Evolutionary conservation across 2,888 invertebrate species (phyloP).

Genomic region (Coenonympha arcania): DNA sequence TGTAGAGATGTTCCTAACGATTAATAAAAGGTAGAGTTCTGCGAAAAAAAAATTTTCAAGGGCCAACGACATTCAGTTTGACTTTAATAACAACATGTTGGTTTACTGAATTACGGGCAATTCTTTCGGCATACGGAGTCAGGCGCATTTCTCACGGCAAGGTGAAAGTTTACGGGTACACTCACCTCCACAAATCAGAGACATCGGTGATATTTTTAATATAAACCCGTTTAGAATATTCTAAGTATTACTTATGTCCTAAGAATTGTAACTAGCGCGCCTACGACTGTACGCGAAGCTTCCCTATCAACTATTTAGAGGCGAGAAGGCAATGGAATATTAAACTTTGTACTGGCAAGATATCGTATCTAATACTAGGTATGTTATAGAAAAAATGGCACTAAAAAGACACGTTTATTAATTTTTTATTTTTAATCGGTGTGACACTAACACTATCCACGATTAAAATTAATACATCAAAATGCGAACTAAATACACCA

Average conservation of each 20-base stretch:
- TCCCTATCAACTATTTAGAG: slow-evolving; percentile 49
- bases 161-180: slow-evolving; percentile 32
- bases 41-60: slow-evolving; percentile 8
- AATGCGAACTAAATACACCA: slow-evolving; percentile 58
- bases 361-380: slow-evolving; percentile 48
- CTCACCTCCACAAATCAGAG: slow-evolving; percentile 70
- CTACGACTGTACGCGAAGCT: slow-evolving; percentile 56
- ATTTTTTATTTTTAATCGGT: slow-evolving; percentile 37
- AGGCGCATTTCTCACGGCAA: slow-evolving; percentile 29
- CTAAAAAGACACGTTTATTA: slow-evolving; percentile 72
- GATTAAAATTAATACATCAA: slow-evolving; percentile 62
- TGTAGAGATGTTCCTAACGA: slow-evolving; percentile 2
- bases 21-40: slow-evolving; percentile 9
- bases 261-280: slow-evolving; percentile 53
- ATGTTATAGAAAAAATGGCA: slow-evolving; percentile 62
- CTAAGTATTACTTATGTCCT: slow-evolving; percentile 28
- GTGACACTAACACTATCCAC: slow-evolving; percentile 37
- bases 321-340: slow-evolving; percentile 67
- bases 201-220: slow-evolving; percentile 50
- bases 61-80: slow-evolving; percentile 8
- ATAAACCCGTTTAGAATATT: slow-evolving; percentile 38
- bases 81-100: neutral
- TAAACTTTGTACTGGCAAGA: slow-evolving; percentile 69
- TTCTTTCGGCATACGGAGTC: slow-evolving; percentile 9
- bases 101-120: slow-evolving; percentile 16